Percentiles rank a stretch among this genome's conserved stretches.
phyloP scores from a whole-genome alignment of 1,140 invertebrate species.

The Proctacanthus coquilletti region DNA sequence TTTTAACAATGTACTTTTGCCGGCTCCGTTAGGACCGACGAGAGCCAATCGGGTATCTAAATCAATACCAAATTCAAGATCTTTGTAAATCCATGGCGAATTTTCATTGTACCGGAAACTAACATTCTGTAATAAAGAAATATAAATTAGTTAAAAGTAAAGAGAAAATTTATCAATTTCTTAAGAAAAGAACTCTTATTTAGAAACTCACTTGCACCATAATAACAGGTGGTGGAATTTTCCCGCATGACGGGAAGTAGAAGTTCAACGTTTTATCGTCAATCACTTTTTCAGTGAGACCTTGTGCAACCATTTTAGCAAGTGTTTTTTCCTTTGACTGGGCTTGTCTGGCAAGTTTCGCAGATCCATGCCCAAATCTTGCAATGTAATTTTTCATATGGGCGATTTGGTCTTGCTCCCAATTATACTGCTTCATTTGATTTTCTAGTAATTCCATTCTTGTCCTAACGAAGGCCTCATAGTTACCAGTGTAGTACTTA shows the following conservation, averaged over 20 bases:
- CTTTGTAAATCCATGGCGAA: conserved; percentile 86
- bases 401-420: conserved; percentile 98
- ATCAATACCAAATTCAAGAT: conserved; percentile 98
- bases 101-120: conserved; percentile 85
- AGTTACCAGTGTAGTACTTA: conserved; percentile 92
- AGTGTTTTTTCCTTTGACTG: conserved; percentile 99
- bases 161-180: background rate
- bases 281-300: conserved; percentile 86
- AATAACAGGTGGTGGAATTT: conserved; percentile 94
- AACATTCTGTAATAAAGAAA: conserved; percentile 56
- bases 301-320: conserved; percentile 97
- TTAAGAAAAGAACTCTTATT: conserved; percentile 6
- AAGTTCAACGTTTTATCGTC: conserved; percentile 84
- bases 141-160: background rate
- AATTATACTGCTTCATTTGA: conserved; percentile 98
- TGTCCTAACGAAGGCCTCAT: conserved; percentile 89
- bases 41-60: conserved; percentile 91
- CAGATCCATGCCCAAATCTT: conserved; percentile 96
- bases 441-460: conserved; percentile 91
- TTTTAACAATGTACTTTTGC: conserved; percentile 95
- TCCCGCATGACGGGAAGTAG: conserved; percentile 93
- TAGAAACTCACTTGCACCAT: conserved; percentile 64
- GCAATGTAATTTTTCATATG: conserved; percentile 99
- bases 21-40: conserved; percentile 97
- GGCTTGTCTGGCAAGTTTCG: conserved; percentile 94